Evolutionary conservation across 2,797 vertebrate species (phyloP), one percentile per base, ranked within the genome.

Genomic region (Salarias fasciatus): DNA sequence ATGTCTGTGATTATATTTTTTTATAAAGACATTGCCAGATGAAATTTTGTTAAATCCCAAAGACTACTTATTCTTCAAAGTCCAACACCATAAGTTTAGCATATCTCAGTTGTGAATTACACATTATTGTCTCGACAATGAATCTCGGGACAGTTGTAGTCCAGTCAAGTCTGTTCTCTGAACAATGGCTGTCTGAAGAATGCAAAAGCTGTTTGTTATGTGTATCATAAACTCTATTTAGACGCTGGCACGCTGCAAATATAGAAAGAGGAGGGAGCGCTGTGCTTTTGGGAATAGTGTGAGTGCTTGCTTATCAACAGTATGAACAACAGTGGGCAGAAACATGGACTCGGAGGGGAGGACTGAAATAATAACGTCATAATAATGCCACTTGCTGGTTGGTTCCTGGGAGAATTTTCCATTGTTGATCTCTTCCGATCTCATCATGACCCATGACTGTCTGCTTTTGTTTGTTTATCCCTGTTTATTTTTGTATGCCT

Each of bases 401-500:
- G 24, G 66, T 74, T 74, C 74, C 60, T 59, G 38, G 51, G 18
- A 24, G 18, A 24, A 51, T 83, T 47, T 86, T 77, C 77, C 80
- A 73, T 83, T 79, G 79, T 72, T 85, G 72, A 79, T 78, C 62
- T 72, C 66, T 77, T 15, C 29, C 62, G 46, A 38, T 72, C 64
- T 71, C 49, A 50, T 72, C 59, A 42, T n/a, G 3, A 15, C 49
- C 55, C 29, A 7, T 41, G 67, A 66, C 57, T 59, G 76, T 59
- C 54, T 60, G 31, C 59, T 58, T n/a, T 68, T 87, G 78, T 86
- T 87, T 88, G 69, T 83, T 85, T 86, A 72, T 64, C 37, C 62
- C 5, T 10, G 29, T 71, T 80, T 90, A 85, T 88, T 91, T 86
- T 75, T 31, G 54, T 35, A 35, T 78, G 50, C 53, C 58, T 44